Percentiles rank a stretch among this genome's conserved stretches.
Evolutionary conservation across 2,113 vertebrate genomes (phyloP).

Genomic region (Pelusios castaneus): DNA sequence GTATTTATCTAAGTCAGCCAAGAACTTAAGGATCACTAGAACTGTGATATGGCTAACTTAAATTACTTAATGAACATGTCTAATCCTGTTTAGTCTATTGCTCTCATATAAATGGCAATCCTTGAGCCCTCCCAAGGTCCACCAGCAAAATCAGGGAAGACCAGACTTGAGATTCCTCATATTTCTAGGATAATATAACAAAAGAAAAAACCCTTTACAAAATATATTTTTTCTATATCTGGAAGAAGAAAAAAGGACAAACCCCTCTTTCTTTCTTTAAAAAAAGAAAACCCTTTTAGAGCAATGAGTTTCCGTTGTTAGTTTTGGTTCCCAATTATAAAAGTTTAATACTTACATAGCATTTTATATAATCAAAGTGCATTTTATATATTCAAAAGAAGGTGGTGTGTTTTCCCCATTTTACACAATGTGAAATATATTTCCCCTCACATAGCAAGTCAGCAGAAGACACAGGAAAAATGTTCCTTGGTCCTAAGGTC

Average conservation of each 20-base stretch:
- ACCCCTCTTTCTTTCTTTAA: neutral
- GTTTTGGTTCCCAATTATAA: neutral
- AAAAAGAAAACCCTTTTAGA: neutral
- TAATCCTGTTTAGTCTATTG: neutral
- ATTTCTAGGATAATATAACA: neutral
- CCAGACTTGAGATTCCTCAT: neutral
- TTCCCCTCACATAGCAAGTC: neutral
- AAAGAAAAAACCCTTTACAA: neutral
- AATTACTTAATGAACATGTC: neutral
- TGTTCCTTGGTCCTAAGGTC: neutral
- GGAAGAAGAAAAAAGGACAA: neutral
- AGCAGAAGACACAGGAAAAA: neutral
- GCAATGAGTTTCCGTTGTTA: neutral
- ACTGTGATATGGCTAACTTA: neutral
- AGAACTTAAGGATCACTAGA: neutral
- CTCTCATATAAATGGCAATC: neutral
- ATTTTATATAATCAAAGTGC: neutral
- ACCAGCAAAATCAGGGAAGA: neutral
- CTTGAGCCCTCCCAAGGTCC: neutral
- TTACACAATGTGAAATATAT: neutral
- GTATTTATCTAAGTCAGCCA: neutral
- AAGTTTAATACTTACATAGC: accelerated
- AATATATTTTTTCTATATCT: neutral
- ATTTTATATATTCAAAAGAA: neutral
- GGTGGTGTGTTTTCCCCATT: neutral